phyloP scores from a whole-genome alignment of 2,113 vertebrate species.

The Chionis minor region DNA sequence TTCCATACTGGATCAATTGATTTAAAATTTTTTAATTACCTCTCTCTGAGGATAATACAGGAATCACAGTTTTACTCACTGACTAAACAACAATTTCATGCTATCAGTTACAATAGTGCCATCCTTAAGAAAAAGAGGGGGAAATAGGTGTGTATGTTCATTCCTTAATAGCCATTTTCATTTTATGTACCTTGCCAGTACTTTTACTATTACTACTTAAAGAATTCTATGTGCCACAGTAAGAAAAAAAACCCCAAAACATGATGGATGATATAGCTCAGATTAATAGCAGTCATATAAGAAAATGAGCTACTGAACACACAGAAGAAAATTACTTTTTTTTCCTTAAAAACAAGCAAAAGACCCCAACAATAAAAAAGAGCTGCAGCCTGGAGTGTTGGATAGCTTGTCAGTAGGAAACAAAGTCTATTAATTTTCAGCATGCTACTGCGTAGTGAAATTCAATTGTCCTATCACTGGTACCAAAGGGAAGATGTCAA shows the following conservation, averaged over 20 bases:
- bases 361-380: neutral
- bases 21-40: neutral
- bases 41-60: neutral
- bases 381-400: neutral
- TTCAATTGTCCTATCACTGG: constrained; percentile 13
- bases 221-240: neutral
- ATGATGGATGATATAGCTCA: neutral
- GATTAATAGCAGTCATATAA: neutral
- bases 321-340: neutral
- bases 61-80: neutral
- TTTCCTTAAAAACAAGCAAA: neutral
- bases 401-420: neutral
- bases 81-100: neutral
- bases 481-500: constrained; percentile 3
- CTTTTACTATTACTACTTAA: neutral
- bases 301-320: rapidly evolving
- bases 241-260: neutral
- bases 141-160: neutral
- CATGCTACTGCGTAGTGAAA: constrained; percentile 14
- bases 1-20: neutral
- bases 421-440: constrained; percentile 56
- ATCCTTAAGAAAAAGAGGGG: neutral
- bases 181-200: neutral
- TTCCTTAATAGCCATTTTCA: neutral
- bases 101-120: neutral